Base-by-base conservation (phyloP, 2,888 invertebrate species). In the Ecdyonurus torrentis region DNA sequence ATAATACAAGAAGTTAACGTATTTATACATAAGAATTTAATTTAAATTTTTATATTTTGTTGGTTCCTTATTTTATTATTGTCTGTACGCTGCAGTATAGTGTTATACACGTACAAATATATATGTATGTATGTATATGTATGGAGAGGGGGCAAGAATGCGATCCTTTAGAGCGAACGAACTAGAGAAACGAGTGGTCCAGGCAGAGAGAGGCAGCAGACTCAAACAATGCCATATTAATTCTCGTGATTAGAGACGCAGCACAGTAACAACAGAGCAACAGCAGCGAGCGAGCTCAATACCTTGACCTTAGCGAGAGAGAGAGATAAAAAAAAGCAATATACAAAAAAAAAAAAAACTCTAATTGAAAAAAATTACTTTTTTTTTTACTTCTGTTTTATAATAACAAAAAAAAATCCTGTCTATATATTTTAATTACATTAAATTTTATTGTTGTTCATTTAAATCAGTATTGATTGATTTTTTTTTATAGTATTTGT, bases 161-260 rank as follows among this genome's bases (percentile, higher is more conserved):
- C 37, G 37, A 37, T 37, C 37, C 37, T 37, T 10, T 15, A 37
- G 37, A 37, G 37, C 37, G n/a, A n/a, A n/a, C n/a, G n/a, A n/a
- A n/a, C n/a, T n/a, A n/a, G n/a, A n/a, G n/a, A n/a, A 37, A 37
- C 37, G 37, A 5, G 37, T 15, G 37, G 37, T 15, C 37, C 7
- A 5, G 15, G 37, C 37, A 37, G 5, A 5, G 7, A 37, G 37
- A 37, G 37, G 7, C 37, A 37, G 37, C 37, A 37, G 37, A 37
- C 20, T 53, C 62, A 58, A 62, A 62, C 62, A 62, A 62, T 62
- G 62, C 62, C 59, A 62, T 59, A 62, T 62, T 62, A 62, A 62
- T 59, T 62, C 62, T 62, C 62, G 58, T 62, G 62, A 62, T 62
- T 62, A 62, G 59, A 62, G 62, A 50, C 52, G 62, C 58, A 55